phyloP scores from a whole-genome alignment of 2,888 invertebrate species.

The Drosophila pegasa region DNA sequence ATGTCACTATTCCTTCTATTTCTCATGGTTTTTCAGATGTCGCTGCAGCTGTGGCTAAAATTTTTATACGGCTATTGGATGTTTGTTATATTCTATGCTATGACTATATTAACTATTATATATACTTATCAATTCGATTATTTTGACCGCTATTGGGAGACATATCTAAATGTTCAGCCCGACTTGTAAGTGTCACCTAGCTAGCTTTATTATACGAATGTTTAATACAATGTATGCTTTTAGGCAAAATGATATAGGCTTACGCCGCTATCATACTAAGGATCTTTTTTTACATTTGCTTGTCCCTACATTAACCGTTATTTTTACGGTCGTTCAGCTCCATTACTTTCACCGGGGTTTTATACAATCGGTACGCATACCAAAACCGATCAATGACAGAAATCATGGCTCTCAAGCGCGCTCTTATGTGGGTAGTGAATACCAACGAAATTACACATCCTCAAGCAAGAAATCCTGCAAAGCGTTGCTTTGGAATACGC shows the following conservation, averaged over 20 bases:
- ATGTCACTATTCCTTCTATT: conserved; percentile 97
- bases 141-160: conserved; percentile 92
- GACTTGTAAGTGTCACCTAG: conserved; percentile 88
- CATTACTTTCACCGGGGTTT: conserved; percentile 99
- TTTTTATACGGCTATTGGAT: conserved; percentile 98
- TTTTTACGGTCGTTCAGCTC: conserved; percentile 97
- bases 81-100: conserved; percentile 97
- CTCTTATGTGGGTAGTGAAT: neutral
- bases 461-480: conserved; percentile 18
- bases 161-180: conserved; percentile 89
- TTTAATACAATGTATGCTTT: neutral
- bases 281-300: conserved; percentile 96
- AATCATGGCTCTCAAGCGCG: neutral
- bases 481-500: conserved; percentile 12
- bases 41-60: conserved; percentile 95
- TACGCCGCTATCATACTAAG: conserved; percentile 94
- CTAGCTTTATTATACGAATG: neutral
- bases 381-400: conserved; percentile 24
- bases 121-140: conserved; percentile 98
- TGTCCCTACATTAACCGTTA: conserved; percentile 97
- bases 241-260: conserved; percentile 96
- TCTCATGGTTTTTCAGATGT: conserved; percentile 96
- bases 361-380: conserved; percentile 87
- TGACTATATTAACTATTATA: conserved; percentile 95
- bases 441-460: neutral